These are phyloP conservation scores for Pantherophis alleghaniensis DNA, from an alignment of 2,797 vertebrate genomes.

Conservation along the genomic window DNA sequence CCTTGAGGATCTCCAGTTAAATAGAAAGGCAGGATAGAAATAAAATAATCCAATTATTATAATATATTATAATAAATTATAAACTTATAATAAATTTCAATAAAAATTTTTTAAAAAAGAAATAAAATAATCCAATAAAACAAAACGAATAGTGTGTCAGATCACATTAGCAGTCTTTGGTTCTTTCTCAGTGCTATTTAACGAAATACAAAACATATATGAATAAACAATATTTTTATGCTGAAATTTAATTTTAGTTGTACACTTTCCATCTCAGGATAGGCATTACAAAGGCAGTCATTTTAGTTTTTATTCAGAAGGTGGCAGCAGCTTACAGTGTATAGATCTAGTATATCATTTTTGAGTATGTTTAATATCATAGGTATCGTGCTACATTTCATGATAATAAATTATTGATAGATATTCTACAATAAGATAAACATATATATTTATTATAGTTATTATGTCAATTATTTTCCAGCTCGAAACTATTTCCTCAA, in stretches of 20 bases:
- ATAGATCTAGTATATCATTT: neutral
- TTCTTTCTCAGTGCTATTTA: neutral
- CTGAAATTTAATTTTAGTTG: neutral
- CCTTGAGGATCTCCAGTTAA: neutral
- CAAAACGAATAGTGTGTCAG: neutral
- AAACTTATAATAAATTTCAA: too few species aligned
- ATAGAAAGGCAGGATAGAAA: neutral
- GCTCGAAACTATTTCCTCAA: neutral
- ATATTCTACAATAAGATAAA: neutral
- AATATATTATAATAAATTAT: too few species aligned
- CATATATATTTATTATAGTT: neutral
- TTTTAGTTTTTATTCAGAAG: slow-evolving; percentile 58
- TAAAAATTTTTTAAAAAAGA: too few species aligned
- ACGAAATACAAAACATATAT: neutral
- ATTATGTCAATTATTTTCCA: neutral
- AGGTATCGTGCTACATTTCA: neutral
- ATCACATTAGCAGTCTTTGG: neutral
- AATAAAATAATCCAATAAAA: neutral
- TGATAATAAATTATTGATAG: neutral
- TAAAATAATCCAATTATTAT: neutral
- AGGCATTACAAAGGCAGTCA: slow-evolving; percentile 12
- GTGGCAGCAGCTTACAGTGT: slow-evolving; percentile 63
- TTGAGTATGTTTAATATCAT: neutral
- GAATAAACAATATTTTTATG: neutral
- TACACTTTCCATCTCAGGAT: neutral